Evolutionary conservation across 1,140 invertebrate genomes (phyloP).

Genomic region (Lucilia cuprina): DNA sequence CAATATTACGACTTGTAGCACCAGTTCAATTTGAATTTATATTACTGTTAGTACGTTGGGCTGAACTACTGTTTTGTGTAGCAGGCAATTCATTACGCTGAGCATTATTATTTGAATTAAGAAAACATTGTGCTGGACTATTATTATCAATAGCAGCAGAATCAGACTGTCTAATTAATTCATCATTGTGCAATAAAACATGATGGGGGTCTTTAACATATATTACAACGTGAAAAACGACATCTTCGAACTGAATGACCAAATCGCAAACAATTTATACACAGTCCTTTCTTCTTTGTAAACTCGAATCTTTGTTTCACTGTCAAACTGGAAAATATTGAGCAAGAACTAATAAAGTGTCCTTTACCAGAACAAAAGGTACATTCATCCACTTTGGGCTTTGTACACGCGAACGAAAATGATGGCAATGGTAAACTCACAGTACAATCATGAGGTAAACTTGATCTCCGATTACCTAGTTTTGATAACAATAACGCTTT

Average conservation of each 20-base stretch:
- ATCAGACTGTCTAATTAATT: neutral
- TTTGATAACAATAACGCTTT: neutral
- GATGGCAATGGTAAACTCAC: neutral
- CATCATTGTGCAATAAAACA: neutral
- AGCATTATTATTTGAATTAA: slow-evolving; percentile 21
- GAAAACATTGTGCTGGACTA: neutral
- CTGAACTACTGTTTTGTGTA: neutral
- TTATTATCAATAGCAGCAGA: neutral
- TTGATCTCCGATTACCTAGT: neutral
- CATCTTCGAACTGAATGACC: neutral
- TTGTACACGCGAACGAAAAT: neutral
- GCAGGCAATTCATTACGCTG: neutral
- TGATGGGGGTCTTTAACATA: neutral
- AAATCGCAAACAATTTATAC: neutral
- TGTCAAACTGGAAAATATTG: neutral
- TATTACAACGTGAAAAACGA: neutral
- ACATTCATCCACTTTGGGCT: neutral
- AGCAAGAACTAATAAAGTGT: neutral
- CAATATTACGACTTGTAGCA: neutral
- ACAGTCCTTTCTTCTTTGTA: neutral
- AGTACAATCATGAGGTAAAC: neutral
- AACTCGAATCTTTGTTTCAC: neutral
- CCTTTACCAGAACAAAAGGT: neutral
- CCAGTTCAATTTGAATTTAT: neutral
- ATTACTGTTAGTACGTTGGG: neutral